Percentiles rank a stretch among this genome's conserved stretches.
Conservation (phyloP, 2,113 vertebrate genomes). For the Numenius arquata region DNA sequence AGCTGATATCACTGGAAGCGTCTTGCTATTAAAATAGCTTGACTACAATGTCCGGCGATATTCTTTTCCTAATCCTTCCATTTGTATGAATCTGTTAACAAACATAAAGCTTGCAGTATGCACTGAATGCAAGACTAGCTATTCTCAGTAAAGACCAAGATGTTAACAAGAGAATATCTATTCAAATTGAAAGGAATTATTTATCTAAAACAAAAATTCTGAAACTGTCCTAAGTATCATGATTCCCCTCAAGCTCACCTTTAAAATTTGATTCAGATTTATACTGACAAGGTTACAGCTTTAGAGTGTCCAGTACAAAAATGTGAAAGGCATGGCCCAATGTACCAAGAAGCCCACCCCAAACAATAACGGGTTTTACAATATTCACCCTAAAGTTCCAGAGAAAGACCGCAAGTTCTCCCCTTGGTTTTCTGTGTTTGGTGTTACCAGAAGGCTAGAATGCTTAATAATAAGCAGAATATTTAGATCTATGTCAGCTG, state of each 20-base stretch:
- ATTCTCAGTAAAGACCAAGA: background rate
- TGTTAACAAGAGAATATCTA: background rate
- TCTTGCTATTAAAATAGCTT: background rate
- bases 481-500: background rate
- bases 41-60: background rate
- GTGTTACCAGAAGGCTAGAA: background rate
- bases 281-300: background rate
- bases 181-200: background rate
- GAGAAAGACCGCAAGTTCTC: background rate
- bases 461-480: background rate
- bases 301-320: background rate
- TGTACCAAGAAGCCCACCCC: background rate
- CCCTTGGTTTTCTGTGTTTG: background rate
- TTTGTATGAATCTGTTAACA: background rate
- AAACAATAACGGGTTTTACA: accelerated
- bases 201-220: background rate
- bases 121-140: background rate
- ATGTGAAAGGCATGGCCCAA: background rate
- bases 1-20: background rate
- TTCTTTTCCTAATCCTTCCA: background rate
- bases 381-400: background rate
- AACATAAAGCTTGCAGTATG: background rate
- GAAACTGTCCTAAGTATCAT: background rate
- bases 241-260: background rate
- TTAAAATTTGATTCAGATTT: background rate